These are phyloP conservation scores for Beris chalybata DNA, from an alignment of 2,888 invertebrate genomes.

Conservation along the genomic window DNA sequence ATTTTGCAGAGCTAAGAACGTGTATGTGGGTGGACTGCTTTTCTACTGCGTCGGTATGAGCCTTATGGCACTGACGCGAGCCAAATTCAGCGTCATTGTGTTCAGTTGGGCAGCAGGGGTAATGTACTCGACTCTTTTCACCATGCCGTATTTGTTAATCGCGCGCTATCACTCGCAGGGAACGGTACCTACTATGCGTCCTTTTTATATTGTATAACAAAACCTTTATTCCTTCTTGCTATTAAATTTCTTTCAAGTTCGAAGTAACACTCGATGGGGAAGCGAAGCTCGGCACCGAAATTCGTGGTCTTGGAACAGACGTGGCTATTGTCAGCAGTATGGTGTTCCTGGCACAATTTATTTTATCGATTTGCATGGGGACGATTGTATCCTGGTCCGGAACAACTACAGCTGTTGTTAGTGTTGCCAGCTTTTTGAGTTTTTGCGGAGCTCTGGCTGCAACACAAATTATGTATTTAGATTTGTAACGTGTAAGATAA, in stretches of 20 bases:
- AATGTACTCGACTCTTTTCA: constrained; percentile 96
- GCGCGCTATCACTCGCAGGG: constrained; percentile 93
- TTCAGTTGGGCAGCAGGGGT: constrained; percentile 94
- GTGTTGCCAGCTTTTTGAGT: constrained; percentile 80
- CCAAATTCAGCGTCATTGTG: constrained; percentile 77
- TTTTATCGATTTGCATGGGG: constrained; percentile 85
- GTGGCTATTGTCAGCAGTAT: constrained; percentile 93
- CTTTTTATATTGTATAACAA: neutral
- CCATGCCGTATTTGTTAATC: constrained; percentile 92
- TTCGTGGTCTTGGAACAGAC: constrained; percentile 93
- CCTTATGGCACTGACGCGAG: constrained; percentile 76
- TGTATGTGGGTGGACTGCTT: constrained; percentile 86
- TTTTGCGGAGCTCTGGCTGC: constrained; percentile 84
- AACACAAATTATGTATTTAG: constrained; percentile 85
- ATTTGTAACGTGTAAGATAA: constrained; percentile 62
- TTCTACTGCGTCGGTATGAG: constrained; percentile 89
- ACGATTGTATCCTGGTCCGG: constrained; percentile 77
- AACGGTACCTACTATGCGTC: constrained; percentile 62
- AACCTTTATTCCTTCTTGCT: neutral
- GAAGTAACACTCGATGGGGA: constrained; percentile 62
- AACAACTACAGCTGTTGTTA: constrained; percentile 86
- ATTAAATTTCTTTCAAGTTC: constrained; percentile 57
- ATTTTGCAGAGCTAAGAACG: constrained; percentile 74
- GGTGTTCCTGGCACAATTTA: constrained; percentile 93
- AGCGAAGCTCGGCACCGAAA: constrained; percentile 61